phyloP scores from a whole-genome alignment of 1,140 invertebrate species.

The Charaxes varanes region DNA sequence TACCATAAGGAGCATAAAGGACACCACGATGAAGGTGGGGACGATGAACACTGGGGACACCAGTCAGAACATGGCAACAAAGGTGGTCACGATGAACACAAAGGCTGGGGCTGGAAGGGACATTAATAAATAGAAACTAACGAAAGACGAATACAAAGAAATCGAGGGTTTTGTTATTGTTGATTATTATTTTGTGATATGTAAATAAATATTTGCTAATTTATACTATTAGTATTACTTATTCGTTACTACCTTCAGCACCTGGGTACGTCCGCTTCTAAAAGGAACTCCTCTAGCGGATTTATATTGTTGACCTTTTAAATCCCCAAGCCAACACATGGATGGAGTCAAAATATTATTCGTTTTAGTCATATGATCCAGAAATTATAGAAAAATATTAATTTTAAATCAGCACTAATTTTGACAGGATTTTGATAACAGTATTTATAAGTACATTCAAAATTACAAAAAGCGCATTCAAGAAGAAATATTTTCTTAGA shows the following conservation, averaged over 20 bases:
- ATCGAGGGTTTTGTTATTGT: conserved; percentile 52
- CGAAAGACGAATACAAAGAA: conserved; percentile 13
- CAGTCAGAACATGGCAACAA: conserved; percentile 77
- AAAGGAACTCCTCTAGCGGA: too few species aligned
- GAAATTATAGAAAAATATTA: too few species aligned
- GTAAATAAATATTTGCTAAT: conserved; percentile 14
- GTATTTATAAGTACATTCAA: too few species aligned
- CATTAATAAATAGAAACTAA: conserved; percentile 50
- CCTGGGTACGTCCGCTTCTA: too few species aligned
- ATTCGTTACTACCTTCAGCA: not conserved
- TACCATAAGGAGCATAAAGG: conserved; percentile 59
- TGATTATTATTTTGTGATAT: conserved; percentile 66
- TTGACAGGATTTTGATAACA: too few species aligned
- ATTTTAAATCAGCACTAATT: too few species aligned
- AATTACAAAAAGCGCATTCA: too few species aligned
- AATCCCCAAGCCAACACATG: too few species aligned
- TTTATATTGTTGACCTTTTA: too few species aligned
- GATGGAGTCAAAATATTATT: too few species aligned
- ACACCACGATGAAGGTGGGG: conserved; percentile 72
- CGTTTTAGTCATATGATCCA: too few species aligned
- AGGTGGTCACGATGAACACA: conserved; percentile 73
- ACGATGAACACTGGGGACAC: conserved; percentile 74
- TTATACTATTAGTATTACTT: not conserved
- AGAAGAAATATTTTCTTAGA: too few species aligned
- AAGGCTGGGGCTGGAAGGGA: conserved; percentile 72